A percentile compares a stretch with the other conserved stretches of the same genome.
These are phyloP conservation scores for Lottia gigantea DNA, from an alignment of 2,888 invertebrate genomes.

Conservation along the genomic window DNA sequence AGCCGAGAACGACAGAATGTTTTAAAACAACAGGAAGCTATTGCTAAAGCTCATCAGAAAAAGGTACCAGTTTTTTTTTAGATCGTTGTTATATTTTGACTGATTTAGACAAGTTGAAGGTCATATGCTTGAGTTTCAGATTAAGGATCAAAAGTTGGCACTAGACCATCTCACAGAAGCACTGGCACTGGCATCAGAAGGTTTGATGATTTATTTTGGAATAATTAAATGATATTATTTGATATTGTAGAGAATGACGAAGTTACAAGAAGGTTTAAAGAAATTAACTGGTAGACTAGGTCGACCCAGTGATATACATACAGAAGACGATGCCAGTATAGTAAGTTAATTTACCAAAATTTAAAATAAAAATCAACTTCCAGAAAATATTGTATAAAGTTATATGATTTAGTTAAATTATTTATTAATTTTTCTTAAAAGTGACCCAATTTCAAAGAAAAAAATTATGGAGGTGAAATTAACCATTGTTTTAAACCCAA, in stretches of 20 bases:
- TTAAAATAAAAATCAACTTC: neutral
- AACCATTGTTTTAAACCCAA: too few species aligned
- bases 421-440: too few species aligned
- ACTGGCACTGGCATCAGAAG: too few species aligned
- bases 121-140: too few species aligned
- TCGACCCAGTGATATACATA: conserved; percentile 52
- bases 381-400: too few species aligned
- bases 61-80: conserved; percentile 26
- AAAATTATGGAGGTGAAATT: too few species aligned
- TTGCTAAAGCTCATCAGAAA: conserved; percentile 42
- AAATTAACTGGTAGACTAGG: conserved; percentile 37
- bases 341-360: conserved; percentile 32
- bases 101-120: too few species aligned
- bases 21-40: conserved; percentile 62
- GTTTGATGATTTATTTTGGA: neutral
- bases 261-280: conserved; percentile 21
- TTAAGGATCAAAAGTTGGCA: too few species aligned
- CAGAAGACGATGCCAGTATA: conserved; percentile 58
- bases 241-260: conserved; percentile 26
- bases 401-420: too few species aligned
- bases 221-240: neutral
- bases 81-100: too few species aligned
- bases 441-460: too few species aligned
- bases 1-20: conserved; percentile 59
- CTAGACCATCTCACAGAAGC: too few species aligned